Conservation (phyloP, 1,140 invertebrate species). For the Drosophila subobscura region DNA sequence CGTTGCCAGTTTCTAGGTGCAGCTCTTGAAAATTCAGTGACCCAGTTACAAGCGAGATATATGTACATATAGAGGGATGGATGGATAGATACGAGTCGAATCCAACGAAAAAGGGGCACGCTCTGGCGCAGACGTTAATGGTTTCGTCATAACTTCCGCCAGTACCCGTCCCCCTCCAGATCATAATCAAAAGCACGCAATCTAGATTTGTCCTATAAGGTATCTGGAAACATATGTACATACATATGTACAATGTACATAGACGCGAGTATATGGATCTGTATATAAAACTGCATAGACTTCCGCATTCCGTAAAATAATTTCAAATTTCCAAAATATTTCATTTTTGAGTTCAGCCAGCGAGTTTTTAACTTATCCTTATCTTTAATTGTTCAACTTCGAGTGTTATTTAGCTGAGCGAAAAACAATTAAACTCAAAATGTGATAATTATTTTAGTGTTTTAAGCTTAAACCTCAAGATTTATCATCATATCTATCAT, state of each 20-base stretch:
- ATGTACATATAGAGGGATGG: conserved; percentile 21
- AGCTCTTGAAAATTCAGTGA: conserved; percentile 78
- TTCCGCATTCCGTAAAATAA: conserved; percentile 31
- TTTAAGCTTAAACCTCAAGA: conserved; percentile 11
- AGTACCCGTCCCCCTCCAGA: no score
- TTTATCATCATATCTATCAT: neutral
- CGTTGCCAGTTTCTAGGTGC: conserved; percentile 62
- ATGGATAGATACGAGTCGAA: conserved; percentile 27
- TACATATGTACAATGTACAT: neutral
- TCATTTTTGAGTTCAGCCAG: conserved; percentile 29
- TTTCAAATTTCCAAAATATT: conserved; percentile 29
- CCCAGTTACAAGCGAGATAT: conserved; percentile 62
- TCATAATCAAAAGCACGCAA: conserved; percentile 57
- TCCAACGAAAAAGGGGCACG: conserved; percentile 45
- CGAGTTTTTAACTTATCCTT: neutral
- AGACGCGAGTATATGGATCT: neutral
- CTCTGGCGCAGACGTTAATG: conserved; percentile 73
- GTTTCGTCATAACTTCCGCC: conserved; percentile 61
- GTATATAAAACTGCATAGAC: neutral
- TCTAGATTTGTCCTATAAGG: conserved; percentile 54
- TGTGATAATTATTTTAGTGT: no score
- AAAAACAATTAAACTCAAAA: no score
- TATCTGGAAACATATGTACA: conserved; percentile 11
- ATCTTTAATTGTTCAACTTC: no score
- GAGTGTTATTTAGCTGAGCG: no score